Base-by-base conservation (phyloP, 2,888 invertebrate species). In the Epirrhoe tristata region DNA sequence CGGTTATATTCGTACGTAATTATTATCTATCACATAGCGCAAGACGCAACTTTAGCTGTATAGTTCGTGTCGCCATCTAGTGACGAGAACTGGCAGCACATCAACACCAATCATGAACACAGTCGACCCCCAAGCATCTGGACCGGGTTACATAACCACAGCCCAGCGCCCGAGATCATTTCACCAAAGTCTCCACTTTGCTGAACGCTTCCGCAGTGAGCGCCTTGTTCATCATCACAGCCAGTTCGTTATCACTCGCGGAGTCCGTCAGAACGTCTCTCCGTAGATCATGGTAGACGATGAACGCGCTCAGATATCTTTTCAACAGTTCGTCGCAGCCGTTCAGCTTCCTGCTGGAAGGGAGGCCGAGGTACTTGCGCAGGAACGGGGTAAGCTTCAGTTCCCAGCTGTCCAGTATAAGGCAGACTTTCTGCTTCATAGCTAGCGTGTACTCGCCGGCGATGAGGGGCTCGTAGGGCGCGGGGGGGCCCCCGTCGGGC, bases 381-480 rank as follows among this genome's bases (percentile, higher is more conserved):
- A 96, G 69, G 50, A 85, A 79, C 0, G 93, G 89, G 5, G 83
- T 81, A 0, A 95, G 75, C 48, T 83, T 82, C 0, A 81, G 66
- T 79, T 96, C 95, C 94, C 95, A 95, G 12, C 77, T 77, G 77
- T 95, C 95, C 59, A 96, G 91, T 10, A 94, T 85, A 16, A 81
- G 79, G 0, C 89, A 84, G 0, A 95, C 88, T 77, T 92, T 93
- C 76, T 96, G 96, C 65, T 95, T 94, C 53, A 96, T 92, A 0
- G 96, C 94, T 0, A 95, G 77, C 1, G 95, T 93, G 79, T 94
- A 94, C 76, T 96, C 96, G 62, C 92, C 87, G 1, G 95, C 94
- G 17, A 96, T 88, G 7, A 96, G 81, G 0, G 94, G 93, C 71
- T 94, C 91, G n/a, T n/a, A n/a, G n/a, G n/a, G n/a, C n/a, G n/a